Percentiles rank a stretch among this genome's conserved stretches.
phyloP scores from a whole-genome alignment of 2,113 vertebrate species.

The cat (Felis catus) region DNA sequence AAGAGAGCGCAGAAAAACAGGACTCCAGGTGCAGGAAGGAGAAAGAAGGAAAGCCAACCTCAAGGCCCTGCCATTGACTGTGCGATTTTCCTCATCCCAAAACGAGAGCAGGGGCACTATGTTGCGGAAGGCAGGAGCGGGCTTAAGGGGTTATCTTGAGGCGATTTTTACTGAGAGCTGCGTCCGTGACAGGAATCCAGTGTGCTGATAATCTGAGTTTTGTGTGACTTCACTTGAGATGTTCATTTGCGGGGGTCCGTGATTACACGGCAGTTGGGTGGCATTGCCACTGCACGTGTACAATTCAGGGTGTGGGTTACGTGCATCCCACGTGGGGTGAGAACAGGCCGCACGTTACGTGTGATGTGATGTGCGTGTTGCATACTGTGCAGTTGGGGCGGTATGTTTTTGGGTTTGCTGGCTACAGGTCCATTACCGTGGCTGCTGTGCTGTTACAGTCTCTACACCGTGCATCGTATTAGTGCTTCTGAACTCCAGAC shows the following conservation, averaged over 20 bases:
- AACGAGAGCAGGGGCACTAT: background rate
- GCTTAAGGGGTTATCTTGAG: background rate
- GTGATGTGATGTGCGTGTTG: background rate
- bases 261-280: background rate
- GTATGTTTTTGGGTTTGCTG: background rate
- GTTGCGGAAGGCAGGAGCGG: background rate
- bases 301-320: background rate
- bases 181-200: background rate
- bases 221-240: background rate
- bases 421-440: background rate
- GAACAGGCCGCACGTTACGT: background rate
- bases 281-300: background rate
- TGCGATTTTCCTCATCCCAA: background rate
- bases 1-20: background rate
- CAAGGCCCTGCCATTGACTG: background rate
- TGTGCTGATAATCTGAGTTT: background rate
- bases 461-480: background rate
- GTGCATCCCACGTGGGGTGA: background rate
- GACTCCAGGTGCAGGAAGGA: background rate
- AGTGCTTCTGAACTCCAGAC: background rate
- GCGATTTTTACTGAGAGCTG: background rate
- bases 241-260: background rate
- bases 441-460: background rate
- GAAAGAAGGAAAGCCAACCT: background rate
- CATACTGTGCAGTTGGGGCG: background rate